These are phyloP conservation scores for Papilio dardanus DNA, from an alignment of 1,140 invertebrate genomes.

Conservation along the genomic window DNA sequence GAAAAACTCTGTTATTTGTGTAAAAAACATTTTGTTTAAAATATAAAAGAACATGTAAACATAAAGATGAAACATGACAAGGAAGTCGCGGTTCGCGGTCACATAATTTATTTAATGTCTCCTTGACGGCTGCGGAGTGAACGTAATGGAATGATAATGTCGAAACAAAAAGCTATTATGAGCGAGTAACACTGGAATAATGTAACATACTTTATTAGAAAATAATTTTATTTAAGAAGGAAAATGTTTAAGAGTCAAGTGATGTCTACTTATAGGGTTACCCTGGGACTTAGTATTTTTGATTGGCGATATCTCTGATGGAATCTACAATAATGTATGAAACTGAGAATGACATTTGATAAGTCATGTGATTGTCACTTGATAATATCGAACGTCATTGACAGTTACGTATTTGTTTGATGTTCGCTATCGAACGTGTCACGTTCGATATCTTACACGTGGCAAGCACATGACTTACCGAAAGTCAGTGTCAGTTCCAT, in stretches of 20 bases:
- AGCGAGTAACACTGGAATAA: background rate
- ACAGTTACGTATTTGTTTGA: too few species aligned
- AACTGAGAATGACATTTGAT: too few species aligned
- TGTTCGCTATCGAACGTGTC: too few species aligned
- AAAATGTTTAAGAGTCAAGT: background rate
- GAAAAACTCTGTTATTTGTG: background rate
- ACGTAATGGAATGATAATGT: conserved; percentile 18
- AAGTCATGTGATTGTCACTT: too few species aligned
- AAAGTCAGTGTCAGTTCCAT: too few species aligned
- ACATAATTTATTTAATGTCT: conserved; percentile 26
- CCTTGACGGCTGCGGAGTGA: conserved; percentile 12
- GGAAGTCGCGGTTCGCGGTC: conserved; percentile 1
- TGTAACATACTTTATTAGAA: background rate
- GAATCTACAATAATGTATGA: too few species aligned
- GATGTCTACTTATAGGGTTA: too few species aligned
- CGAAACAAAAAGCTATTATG: conserved; percentile 5
- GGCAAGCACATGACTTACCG: too few species aligned
- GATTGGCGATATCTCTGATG: too few species aligned
- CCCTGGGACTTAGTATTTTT: too few species aligned
- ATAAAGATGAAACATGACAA: conserved; percentile 1
- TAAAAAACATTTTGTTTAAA: background rate
- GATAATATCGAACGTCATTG: too few species aligned
- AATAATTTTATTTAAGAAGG: background rate
- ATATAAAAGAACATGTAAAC: conserved; percentile 1
- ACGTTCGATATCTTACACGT: too few species aligned